Evolutionary conservation across 1,140 invertebrate species (phyloP).

Genomic region (Diachasma alloeum): DNA sequence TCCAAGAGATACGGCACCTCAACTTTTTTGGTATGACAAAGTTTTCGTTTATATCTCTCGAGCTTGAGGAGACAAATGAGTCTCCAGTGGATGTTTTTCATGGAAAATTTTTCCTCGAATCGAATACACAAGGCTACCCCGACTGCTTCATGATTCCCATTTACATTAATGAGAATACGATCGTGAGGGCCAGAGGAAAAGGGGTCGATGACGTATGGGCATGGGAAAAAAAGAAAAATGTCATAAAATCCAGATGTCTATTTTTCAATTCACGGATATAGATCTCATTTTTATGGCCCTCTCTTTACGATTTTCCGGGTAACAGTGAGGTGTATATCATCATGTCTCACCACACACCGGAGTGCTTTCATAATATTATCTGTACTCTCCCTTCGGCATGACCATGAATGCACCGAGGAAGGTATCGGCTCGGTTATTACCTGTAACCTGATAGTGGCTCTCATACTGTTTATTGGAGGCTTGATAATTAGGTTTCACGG

Average conservation of each 20-base stretch:
- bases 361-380: conserved; percentile 30
- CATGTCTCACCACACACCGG: not conserved
- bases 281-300: no score
- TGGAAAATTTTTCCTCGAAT: not conserved
- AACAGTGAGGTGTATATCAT: not conserved
- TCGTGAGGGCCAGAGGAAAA: no score
- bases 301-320: no score
- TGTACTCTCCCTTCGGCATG: not conserved
- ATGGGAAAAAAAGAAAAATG: no score
- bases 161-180: not conserved
- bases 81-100: not conserved
- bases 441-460: not conserved
- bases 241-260: no score
- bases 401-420: not conserved
- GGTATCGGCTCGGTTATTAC: not conserved
- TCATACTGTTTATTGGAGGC: not conserved
- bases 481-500: not conserved
- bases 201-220: no score
- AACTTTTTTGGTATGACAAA: not conserved
- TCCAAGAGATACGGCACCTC: not conserved
- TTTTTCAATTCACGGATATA: no score
- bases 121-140: not conserved
- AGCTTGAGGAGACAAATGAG: not conserved
- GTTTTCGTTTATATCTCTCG: not conserved
- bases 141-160: not conserved